Evolutionary conservation across 2,888 invertebrate species (phyloP).

Genomic region (Tricholauxania praeusta): DNA sequence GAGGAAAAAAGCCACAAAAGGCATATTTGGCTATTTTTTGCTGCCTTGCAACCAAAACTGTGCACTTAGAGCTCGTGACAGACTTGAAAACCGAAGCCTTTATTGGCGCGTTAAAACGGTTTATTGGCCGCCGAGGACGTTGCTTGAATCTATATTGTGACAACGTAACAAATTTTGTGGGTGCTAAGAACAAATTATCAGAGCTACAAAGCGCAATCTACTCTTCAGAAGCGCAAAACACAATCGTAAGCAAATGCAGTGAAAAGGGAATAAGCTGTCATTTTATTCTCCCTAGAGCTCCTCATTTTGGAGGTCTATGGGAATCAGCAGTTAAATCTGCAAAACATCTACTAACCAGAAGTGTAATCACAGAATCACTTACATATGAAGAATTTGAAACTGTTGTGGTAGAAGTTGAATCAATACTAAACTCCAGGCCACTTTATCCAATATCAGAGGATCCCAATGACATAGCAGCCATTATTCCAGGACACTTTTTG

Average conservation of each 20-base stretch:
- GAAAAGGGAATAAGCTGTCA: background rate
- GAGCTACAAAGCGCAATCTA: no score
- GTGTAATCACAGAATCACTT: background rate
- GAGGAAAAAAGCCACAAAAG: slow-evolving; percentile 32
- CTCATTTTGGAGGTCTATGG: background rate
- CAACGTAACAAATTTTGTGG: background rate
- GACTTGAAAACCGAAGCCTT: slow-evolving; percentile 37
- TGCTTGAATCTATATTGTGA: no score
- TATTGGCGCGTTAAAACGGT: slow-evolving; percentile 34
- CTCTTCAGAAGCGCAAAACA: no score
- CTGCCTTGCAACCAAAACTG: slow-evolving; percentile 30
- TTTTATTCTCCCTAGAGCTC: background rate
- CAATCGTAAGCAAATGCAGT: no score
- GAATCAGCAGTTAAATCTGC: background rate
- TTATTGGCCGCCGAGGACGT: slow-evolving; percentile 33
- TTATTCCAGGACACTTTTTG: no score
- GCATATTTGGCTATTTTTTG: background rate
- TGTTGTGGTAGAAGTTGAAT: background rate
- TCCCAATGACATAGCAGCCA: background rate
- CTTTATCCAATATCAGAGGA: background rate
- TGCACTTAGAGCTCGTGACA: slow-evolving; percentile 38
- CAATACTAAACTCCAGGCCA: background rate
- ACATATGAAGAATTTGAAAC: background rate
- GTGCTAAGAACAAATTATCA: no score
- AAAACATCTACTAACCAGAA: background rate